phyloP scores from a whole-genome alignment of 1,140 invertebrate genomes.

The Tribolium castaneum region DNA sequence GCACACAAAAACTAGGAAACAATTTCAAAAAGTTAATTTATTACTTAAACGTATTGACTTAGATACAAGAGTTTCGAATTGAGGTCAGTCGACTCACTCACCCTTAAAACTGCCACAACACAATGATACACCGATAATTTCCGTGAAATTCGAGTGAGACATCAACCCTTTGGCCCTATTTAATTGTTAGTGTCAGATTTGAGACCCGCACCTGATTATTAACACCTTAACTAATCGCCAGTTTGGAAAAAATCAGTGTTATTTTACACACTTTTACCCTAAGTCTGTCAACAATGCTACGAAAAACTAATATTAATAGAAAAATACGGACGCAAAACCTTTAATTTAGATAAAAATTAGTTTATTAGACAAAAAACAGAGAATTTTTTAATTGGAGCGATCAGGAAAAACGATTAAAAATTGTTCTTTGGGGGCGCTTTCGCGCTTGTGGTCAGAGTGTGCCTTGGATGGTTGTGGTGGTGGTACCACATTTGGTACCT shows the following conservation, averaged over 20 bases:
- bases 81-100: conserved; percentile 8
- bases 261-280: background rate
- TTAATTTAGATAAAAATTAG: background rate
- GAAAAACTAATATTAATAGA: background rate
- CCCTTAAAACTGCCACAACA: background rate
- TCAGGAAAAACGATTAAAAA: background rate
- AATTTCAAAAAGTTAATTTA: background rate
- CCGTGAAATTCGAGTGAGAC: conserved; percentile 40
- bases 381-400: background rate
- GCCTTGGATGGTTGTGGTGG: background rate
- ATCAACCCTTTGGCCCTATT: conserved; percentile 38
- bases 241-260: background rate
- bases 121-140: conserved; percentile 31
- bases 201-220: conserved; percentile 22
- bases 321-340: background rate
- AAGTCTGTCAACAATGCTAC: background rate
- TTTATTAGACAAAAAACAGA: too few species aligned
- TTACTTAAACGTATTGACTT: background rate
- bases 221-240: conserved; percentile 41
- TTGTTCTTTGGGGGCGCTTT: background rate
- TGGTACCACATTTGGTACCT: background rate
- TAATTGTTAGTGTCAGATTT: conserved; percentile 30
- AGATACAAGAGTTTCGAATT: background rate
- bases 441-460: background rate
- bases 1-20: background rate